A percentile compares a stretch with the other conserved stretches of the same genome.
Conservation (phyloP, 2,797 vertebrate genomes). For the Pipistrellus pygmaeus region DNA sequence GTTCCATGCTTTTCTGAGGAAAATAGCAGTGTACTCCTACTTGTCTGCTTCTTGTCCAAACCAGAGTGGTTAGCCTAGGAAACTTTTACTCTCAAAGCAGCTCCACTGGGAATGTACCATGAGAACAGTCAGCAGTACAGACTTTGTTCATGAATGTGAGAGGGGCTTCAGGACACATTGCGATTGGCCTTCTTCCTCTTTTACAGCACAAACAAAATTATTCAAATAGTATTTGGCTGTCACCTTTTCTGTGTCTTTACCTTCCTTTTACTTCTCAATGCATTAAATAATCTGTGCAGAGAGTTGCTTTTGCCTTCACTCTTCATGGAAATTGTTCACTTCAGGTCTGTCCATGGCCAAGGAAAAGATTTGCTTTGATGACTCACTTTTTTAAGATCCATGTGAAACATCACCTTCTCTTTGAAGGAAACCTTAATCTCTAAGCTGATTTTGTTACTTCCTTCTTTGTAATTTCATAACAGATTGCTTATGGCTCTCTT, state of each 20-base stretch:
- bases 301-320: not conserved
- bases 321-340: not conserved
- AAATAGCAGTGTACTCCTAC: not conserved
- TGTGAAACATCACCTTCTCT: not conserved
- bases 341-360: not conserved
- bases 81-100: not conserved
- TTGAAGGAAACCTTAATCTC: not conserved
- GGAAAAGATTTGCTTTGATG: not conserved
- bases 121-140: not conserved
- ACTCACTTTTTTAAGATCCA: not conserved
- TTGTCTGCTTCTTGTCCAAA: not conserved
- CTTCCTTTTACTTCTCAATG: not conserved
- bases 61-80: not conserved
- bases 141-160: not conserved
- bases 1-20: not conserved
- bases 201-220: not conserved
- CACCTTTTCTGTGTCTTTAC: not conserved
- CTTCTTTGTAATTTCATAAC: not conserved
- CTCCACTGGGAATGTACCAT: not conserved
- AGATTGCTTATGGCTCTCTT: not conserved
- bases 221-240: not conserved
- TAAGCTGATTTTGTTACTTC: not conserved
- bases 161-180: accelerated
- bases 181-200: not conserved
- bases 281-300: not conserved